phyloP scores from a whole-genome alignment of 2,113 vertebrate species.

The Sakesphorus luctuosus region DNA sequence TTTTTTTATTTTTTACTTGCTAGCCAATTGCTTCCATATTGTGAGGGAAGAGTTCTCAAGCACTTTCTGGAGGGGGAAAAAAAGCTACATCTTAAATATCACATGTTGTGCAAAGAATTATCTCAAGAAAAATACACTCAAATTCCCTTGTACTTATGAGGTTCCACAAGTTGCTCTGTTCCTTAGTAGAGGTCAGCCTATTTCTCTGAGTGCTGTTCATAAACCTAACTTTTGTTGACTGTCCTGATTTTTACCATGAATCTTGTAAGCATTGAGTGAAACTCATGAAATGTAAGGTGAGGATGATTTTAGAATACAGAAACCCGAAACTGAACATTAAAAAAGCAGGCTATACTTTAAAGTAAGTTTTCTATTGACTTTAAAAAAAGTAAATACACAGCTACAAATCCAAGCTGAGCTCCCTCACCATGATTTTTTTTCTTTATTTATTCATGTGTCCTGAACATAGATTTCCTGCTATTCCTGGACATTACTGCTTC shows the following conservation, averaged over 20 bases:
- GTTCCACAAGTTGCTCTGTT: background rate
- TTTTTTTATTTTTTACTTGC: background rate
- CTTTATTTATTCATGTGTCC: background rate
- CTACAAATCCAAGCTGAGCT: background rate
- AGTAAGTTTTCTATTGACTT: background rate
- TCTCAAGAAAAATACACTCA: background rate
- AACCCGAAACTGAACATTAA: background rate
- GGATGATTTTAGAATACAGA: background rate
- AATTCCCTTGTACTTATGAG: background rate
- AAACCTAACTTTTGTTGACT: background rate
- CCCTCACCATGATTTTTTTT: background rate
- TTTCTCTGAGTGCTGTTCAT: background rate
- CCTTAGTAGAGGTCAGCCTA: background rate
- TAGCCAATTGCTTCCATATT: background rate
- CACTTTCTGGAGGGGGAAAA: background rate
- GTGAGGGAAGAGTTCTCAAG: background rate
- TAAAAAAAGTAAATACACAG: background rate
- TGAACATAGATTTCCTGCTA: background rate
- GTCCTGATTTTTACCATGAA: background rate
- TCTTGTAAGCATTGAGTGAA: background rate
- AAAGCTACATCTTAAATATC: background rate
- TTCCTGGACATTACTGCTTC: background rate
- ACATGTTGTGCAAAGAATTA: background rate
- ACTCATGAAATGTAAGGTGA: background rate
- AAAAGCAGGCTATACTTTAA: background rate